A percentile compares a stretch with the other conserved stretches of the same genome.
Conservation (phyloP, 2,888 invertebrate species). For the Leuctra nigra region DNA sequence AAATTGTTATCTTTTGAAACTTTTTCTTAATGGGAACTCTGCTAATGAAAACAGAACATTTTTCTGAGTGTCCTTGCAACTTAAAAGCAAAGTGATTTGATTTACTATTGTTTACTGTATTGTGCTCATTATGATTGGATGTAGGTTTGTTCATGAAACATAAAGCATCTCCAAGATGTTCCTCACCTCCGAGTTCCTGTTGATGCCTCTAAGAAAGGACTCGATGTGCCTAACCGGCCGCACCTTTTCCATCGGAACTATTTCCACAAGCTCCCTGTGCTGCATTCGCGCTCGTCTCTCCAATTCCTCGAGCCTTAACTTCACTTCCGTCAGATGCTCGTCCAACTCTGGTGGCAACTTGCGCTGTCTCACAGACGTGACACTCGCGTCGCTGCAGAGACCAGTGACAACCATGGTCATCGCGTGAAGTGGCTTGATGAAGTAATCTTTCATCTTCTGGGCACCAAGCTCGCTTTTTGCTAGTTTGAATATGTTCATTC, state of each 20-base stretch:
- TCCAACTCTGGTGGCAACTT: constrained; percentile 39
- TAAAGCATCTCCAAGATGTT: no score
- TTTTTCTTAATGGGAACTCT: no score
- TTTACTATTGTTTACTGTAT: no score
- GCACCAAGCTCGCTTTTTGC: constrained; percentile 59
- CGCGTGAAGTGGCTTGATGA: constrained; percentile 57
- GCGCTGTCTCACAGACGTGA: constrained; percentile 57
- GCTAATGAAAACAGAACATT: no score
- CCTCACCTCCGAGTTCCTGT: constrained; percentile 23
- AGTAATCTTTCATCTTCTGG: constrained; percentile 56
- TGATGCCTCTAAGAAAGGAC: constrained; percentile 42
- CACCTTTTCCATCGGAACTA: background rate
- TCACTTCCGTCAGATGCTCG: background rate
- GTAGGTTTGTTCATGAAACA: no score
- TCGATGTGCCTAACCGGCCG: constrained; percentile 35
- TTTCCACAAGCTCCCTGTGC: background rate
- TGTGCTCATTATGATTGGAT: no score
- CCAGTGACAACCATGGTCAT: constrained; percentile 54
- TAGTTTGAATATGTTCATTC: constrained; percentile 61
- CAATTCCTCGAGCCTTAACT: background rate
- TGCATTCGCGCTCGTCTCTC: background rate
- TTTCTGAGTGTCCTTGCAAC: no score
- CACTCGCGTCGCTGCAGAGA: constrained; percentile 38
- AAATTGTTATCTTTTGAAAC: no score
- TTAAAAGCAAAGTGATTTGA: no score